Base-by-base conservation (phyloP, 2,888 invertebrate species). In the Ecdyonurus torrentis region DNA sequence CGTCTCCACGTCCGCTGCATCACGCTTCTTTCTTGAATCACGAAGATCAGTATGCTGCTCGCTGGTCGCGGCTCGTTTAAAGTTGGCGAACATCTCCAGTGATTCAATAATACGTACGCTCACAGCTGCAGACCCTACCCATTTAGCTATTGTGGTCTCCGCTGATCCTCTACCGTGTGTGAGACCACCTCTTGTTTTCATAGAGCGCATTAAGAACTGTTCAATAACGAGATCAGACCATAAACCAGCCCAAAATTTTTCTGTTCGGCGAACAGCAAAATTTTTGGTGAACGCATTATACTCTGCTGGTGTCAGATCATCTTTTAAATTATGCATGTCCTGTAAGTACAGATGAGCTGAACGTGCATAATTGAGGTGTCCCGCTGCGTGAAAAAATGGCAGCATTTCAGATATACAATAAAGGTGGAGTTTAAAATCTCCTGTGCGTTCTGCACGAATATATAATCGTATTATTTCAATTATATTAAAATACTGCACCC, bases 351-450 rank as follows among this genome's bases (percentile, higher is more conserved):
- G 23, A 53, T 66, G 65, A 19, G 61, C 59, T 62, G 62, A 65
- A 60, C 65, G 66, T 7, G 65, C 62, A 62, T 68, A 66, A 23
- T 50, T 59, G 15, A 65, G 64, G 63, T 70, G 69, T 1, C 69
- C 70, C 59, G 58, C 61, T 24, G 64, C 64, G 53, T 66, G 60
- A 59, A 63, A 65, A 52, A 25, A 64, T 5, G 65, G 65, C n/a
- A 66, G n/a, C 53, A 67, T 65, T 18, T 50, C 25, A 55, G 58
- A 15, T 25, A 64, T 60, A 52, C 63, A 63, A 50, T 63, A 20
- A 52, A 66, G 61, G 58, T 65, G 64, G 19, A 64, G 62, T n/a
- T 64, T 24, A 58, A 64, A 66, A 50, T 64, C 62, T 22, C 65
- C 60, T 23, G 59, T 53, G 20, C 63, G 37, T 24, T 65, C 65